These are phyloP conservation scores for Hymenopus coronatus DNA, from an alignment of 2,888 invertebrate genomes.

Conservation along the genomic window DNA sequence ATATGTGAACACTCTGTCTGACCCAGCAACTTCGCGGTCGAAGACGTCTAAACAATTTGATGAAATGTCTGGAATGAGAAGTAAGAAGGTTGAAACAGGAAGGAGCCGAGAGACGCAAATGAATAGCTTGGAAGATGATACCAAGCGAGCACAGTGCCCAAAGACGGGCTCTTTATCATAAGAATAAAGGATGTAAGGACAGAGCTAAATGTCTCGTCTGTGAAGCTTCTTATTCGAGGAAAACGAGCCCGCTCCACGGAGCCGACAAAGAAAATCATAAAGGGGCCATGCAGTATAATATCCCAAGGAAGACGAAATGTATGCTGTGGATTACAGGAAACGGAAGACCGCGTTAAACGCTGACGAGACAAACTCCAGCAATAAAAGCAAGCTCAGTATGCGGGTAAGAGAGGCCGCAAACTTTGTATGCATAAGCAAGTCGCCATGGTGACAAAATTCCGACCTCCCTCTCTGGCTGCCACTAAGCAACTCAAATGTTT, in stretches of 20 bases:
- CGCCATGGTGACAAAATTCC: no score
- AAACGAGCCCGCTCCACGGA: neutral
- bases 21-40: no score
- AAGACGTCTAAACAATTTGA: neutral
- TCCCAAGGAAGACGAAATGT: neutral
- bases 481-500: no score
- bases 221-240: no score
- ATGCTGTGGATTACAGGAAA: neutral
- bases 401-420: no score
- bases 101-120: neutral
- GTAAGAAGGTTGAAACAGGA: neutral
- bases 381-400: neutral
- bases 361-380: neutral
- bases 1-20: no score
- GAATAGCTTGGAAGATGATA: neutral
- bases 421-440: no score
- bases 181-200: neutral
- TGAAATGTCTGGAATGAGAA: no score
- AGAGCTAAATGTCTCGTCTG: neutral
- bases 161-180: neutral
- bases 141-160: neutral
- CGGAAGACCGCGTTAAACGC: no score
- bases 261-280: neutral
- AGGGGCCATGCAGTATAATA: neutral
- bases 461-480: no score